Percentiles rank a stretch among this genome's conserved stretches.
Evolutionary conservation across 2,888 invertebrate genomes (phyloP).

Genomic region (Dryomyza anilis): DNA sequence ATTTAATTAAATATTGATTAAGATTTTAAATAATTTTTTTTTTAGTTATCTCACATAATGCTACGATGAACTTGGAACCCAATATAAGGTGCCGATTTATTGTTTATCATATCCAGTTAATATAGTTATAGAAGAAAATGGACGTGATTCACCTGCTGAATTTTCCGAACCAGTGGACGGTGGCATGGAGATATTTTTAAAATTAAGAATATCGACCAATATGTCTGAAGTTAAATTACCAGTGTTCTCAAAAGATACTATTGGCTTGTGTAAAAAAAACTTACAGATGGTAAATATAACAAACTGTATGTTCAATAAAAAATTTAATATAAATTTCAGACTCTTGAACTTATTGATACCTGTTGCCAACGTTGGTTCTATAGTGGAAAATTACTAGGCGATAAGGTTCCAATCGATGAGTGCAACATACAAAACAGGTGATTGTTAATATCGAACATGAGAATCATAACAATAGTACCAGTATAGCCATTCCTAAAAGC

Average conservation of each 20-base stretch:
- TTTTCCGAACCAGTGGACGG: conserved; percentile 86
- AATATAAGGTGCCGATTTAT: conserved; percentile 93
- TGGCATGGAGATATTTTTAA: conserved; percentile 76
- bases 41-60: conserved; percentile 86
- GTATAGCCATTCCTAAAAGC: conserved; percentile 53
- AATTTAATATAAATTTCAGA: no score
- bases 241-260: conserved; percentile 86
- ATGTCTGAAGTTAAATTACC: conserved; percentile 87
- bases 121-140: conserved; percentile 88
- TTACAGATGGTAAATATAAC: conserved; percentile 69
- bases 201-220: conserved; percentile 84
- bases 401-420: conserved; percentile 88
- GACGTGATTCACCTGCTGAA: conserved; percentile 86
- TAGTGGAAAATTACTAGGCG: conserved; percentile 88
- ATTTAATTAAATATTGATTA: no score
- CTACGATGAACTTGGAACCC: conserved; percentile 94
- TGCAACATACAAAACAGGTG: conserved; percentile 90
- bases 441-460: conserved; percentile 77
- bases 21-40: conserved; percentile 18
- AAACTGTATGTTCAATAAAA: neutral
- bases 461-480: conserved; percentile 58
- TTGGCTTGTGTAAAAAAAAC: conserved; percentile 90
- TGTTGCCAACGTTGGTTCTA: no score
- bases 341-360: no score
- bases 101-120: conserved; percentile 95